Evolutionary conservation across 2,888 invertebrate genomes (phyloP).

Genomic region (Hirtodrosophila confusa): DNA sequence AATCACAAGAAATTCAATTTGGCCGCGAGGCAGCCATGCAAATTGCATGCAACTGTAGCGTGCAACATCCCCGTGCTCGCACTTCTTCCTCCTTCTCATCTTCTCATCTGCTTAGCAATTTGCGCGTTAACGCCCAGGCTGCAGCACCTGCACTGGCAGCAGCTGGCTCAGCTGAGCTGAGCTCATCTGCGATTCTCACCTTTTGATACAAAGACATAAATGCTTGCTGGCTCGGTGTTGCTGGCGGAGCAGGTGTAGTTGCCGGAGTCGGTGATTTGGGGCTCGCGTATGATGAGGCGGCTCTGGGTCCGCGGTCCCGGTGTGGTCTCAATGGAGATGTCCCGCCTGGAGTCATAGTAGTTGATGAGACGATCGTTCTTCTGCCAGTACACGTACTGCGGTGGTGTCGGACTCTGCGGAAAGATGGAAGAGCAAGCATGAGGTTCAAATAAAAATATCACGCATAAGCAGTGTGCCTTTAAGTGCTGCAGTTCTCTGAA

Average conservation of each 20-base stretch:
- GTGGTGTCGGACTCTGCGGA: constrained; percentile 94
- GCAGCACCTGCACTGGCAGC: constrained; percentile 34
- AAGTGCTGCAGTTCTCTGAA: no score
- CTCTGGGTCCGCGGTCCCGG: constrained; percentile 94
- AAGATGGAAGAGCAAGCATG: background rate
- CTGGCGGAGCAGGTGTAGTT: constrained; percentile 96
- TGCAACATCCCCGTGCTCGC: constrained; percentile 17
- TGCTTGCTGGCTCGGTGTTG: constrained; percentile 94
- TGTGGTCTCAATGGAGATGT: constrained; percentile 92
- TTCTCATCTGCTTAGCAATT: constrained; percentile 11
- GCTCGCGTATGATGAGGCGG: constrained; percentile 92
- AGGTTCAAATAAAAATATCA: background rate
- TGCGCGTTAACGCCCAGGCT: constrained; percentile 25
- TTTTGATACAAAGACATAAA: constrained; percentile 95
- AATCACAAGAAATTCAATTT: constrained; percentile 64
- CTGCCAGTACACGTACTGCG: constrained; percentile 98
- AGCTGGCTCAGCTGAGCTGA: constrained; percentile 17
- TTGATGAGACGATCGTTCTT: constrained; percentile 97
- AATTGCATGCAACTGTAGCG: constrained; percentile 52
- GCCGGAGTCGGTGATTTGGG: constrained; percentile 93
- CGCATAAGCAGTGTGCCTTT: background rate
- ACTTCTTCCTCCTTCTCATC: background rate
- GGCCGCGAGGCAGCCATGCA: constrained; percentile 53
- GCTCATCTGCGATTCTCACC: constrained; percentile 86
- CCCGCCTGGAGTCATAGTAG: constrained; percentile 93